Conservation (phyloP, 2,888 invertebrate species). For the Sycophila texana region DNA sequence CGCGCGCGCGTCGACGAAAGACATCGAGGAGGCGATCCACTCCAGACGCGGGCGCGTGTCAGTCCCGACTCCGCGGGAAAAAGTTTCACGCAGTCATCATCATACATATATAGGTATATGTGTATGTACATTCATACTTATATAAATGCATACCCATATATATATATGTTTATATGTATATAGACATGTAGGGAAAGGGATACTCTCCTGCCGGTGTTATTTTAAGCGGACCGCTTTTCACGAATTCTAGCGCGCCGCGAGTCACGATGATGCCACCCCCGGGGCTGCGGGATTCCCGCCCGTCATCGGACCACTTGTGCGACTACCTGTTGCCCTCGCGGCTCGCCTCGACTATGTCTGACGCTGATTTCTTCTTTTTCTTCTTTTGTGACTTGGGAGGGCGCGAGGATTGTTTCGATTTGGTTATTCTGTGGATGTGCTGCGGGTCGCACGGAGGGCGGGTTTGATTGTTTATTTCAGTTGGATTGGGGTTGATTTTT, state of each 20-base stretch:
- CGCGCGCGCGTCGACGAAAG: background rate
- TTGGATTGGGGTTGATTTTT: background rate
- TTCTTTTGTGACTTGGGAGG: too few relatives aligned
- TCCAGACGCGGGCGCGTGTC: slow-evolving; percentile 37
- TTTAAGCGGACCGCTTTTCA: slow-evolving; percentile 8
- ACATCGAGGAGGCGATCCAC: slow-evolving; percentile 29
- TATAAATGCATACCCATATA: too few relatives aligned
- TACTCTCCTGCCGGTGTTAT: slow-evolving; percentile 49
- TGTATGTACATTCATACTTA: too few relatives aligned
- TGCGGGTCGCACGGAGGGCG: background rate
- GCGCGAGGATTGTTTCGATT: too few relatives aligned
- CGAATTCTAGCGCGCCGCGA: background rate
- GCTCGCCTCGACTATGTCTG: slow-evolving; percentile 18
- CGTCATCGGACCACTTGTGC: slow-evolving; percentile 14
- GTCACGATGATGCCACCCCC: slow-evolving; percentile 28
- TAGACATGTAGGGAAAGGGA: slow-evolving; percentile 64
- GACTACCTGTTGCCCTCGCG: background rate
- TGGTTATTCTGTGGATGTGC: background rate
- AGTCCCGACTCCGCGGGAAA: slow-evolving; percentile 47
- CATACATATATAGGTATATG: slow-evolving; percentile 59
- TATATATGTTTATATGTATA: too few relatives aligned
- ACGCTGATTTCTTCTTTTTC: background rate
- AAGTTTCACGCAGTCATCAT: slow-evolving; percentile 73
- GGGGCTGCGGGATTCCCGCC: slow-evolving; percentile 7
- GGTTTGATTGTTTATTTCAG: background rate